These are phyloP conservation scores for Xiphophorus hellerii DNA, from an alignment of 2,113 vertebrate genomes.

Conservation along the genomic window DNA sequence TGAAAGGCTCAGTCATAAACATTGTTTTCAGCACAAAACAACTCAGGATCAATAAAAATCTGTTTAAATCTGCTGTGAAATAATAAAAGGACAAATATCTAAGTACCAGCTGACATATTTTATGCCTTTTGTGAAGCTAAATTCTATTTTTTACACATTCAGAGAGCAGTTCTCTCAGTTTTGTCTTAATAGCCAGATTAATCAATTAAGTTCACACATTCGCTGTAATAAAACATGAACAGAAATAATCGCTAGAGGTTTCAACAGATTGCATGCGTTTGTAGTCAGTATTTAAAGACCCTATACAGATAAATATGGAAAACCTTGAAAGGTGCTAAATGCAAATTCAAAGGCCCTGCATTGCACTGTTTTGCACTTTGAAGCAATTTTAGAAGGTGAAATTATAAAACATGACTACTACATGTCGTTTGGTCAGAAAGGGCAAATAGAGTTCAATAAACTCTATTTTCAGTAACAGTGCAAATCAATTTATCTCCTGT, in stretches of 20 bases:
- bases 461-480: too few relatives aligned
- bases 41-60: slow-evolving; percentile 18
- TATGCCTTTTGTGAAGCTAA: too few relatives aligned
- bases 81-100: slow-evolving; percentile 17
- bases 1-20: slow-evolving; percentile 9
- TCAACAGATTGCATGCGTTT: not conserved
- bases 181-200: not conserved
- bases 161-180: not conserved
- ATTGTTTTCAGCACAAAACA: slow-evolving; percentile 5
- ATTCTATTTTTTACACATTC: not conserved
- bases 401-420: too few relatives aligned
- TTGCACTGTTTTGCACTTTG: too few relatives aligned
- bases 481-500: too few relatives aligned
- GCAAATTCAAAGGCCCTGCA: not conserved
- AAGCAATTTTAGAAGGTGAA: too few relatives aligned
- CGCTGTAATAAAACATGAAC: not conserved
- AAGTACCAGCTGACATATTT: too few relatives aligned
- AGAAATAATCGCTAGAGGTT: not conserved
- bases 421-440: too few relatives aligned
- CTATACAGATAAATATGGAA: not conserved
- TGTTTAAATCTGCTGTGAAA: slow-evolving; percentile 27
- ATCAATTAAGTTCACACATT: not conserved
- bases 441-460: too few relatives aligned
- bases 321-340: not conserved
- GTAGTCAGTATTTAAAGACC: too few relatives aligned